Evolutionary conservation across 30 jellyfish, hydroid and myxozoan genomes (phyloP).

Genomic region (Cassiopea andromeda): DNA sequence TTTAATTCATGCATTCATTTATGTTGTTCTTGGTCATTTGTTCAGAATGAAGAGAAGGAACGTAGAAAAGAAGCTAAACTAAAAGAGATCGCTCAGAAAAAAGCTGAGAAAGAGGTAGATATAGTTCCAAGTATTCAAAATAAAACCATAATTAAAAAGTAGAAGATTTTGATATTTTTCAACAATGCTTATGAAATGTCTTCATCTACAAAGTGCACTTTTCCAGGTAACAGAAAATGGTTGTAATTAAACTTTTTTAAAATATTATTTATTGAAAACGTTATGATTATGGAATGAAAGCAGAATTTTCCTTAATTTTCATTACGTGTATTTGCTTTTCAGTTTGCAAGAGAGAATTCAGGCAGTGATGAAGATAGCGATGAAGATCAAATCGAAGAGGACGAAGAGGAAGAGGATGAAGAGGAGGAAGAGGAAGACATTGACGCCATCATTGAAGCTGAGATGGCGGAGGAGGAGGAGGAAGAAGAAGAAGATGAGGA

Average conservation of each 20-base stretch:
- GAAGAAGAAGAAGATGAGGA: conserved; percentile 85
- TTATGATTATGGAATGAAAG: background rate
- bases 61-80: conserved; percentile 72
- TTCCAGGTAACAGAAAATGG: too few relatives aligned
- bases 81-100: conserved; percentile 69
- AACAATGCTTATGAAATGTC: background rate
- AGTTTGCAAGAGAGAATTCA: conserved; percentile 43
- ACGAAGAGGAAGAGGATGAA: conserved; percentile 85
- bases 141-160: too few relatives aligned
- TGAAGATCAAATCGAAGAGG: conserved; percentile 74
- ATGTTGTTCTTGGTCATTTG: background rate
- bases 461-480: conserved; percentile 88
- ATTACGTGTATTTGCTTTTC: too few relatives aligned
- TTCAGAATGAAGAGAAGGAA: conserved; percentile 75
- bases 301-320: background rate
- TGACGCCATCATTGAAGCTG: conserved; percentile 85
- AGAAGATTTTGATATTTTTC: background rate
- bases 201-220: background rate
- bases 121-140: background rate
- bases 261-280: too few relatives aligned
- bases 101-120: conserved; percentile 75
- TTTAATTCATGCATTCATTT: too few relatives aligned
- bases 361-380: conserved; percentile 78
- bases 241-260: too few relatives aligned
- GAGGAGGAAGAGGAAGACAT: conserved; percentile 82